These are phyloP conservation scores for Catagonus wagneri DNA, from an alignment of 2,113 vertebrate genomes.

Conservation along the genomic window DNA sequence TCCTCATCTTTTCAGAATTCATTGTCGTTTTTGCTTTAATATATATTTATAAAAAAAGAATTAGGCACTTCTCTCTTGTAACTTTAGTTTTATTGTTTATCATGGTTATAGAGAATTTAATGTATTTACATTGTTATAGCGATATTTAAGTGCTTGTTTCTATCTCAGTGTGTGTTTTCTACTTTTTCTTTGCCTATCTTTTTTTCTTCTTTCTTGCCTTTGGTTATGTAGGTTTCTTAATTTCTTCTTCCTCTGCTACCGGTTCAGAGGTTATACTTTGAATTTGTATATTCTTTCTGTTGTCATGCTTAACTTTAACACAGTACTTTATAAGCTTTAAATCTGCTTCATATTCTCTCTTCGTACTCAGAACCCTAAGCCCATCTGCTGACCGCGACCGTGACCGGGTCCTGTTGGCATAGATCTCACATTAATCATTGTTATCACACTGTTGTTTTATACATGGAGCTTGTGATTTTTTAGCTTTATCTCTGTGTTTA, in stretches of 20 bases:
- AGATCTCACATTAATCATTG: neutral
- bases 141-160: neutral
- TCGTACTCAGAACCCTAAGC: neutral
- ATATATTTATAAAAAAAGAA: neutral
- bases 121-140: neutral
- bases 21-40: neutral
- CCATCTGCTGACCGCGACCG: neutral
- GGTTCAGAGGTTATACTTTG: neutral
- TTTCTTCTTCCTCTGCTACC: neutral
- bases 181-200: neutral
- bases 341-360: neutral
- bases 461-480: neutral
- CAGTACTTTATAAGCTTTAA: neutral
- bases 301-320: neutral
- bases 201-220: slow-evolving; percentile 1
- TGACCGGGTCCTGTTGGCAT: neutral
- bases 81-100: neutral
- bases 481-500: neutral
- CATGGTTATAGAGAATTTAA: neutral
- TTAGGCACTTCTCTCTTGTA: neutral
- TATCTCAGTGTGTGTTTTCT: neutral
- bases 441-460: neutral
- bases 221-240: neutral
- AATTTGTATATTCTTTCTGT: neutral
- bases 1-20: neutral